These are phyloP conservation scores for Sula dactylatra DNA, from an alignment of 2,113 vertebrate genomes.

Conservation along the genomic window DNA sequence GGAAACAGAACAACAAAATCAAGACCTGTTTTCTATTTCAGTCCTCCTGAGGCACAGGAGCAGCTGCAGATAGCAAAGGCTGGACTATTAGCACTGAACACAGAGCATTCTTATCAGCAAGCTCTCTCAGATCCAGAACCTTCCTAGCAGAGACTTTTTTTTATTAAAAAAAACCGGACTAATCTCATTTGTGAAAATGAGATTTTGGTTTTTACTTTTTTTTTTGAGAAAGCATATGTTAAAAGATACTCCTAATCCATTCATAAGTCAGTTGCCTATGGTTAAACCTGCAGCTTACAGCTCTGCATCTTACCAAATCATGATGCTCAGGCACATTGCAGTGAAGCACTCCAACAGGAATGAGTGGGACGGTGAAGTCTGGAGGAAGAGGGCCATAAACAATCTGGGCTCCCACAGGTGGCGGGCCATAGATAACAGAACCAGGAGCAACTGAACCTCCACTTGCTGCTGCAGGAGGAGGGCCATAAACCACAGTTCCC, in stretches of 20 bases:
- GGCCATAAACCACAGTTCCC: constrained; percentile 73
- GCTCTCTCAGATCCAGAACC: neutral
- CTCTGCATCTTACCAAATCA: constrained; percentile 73
- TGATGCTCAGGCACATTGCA: constrained; percentile 82
- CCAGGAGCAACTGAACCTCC: constrained; percentile 63
- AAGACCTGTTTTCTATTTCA: neutral
- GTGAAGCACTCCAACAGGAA: constrained; percentile 76
- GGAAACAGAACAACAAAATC: neutral
- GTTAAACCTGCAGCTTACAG: neutral
- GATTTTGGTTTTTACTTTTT: neutral
- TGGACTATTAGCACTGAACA: neutral
- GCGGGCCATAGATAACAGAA: constrained; percentile 73
- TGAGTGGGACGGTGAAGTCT: constrained; percentile 67
- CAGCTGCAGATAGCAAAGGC: neutral
- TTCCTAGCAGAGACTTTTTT: neutral
- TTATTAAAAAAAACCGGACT: neutral
- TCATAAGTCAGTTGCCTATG: neutral
- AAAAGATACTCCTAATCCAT: neutral
- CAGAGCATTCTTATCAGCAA: neutral
- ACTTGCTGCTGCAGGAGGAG: constrained; percentile 54
- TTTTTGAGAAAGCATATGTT: neutral
- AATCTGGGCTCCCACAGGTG: constrained; percentile 71
- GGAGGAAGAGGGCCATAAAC: constrained; percentile 74
- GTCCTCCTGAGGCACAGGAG: neutral
- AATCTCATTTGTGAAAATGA: neutral